Evolutionary conservation across 2,113 vertebrate species (phyloP), one percentile per base, ranked within the genome.

Genomic region (Arenaria interpres): DNA sequence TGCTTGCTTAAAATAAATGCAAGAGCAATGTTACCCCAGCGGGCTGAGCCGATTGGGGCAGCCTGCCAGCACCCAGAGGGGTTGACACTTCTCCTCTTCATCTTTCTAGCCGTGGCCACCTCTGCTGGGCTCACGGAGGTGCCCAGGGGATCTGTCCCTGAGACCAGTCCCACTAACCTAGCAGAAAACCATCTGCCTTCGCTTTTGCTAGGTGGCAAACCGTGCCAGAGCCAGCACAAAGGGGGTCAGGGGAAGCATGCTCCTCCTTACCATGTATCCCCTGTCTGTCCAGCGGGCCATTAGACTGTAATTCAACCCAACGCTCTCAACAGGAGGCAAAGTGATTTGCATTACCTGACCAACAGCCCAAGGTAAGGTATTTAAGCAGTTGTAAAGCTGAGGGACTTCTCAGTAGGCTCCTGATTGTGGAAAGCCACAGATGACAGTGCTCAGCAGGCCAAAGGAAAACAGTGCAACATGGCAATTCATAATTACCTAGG

Each of bases 221-320:
- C 1, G 2, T 7, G 53, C 33, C 59, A 84, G 41, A 59, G 7
- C 22, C 73, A 59, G 41, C 37, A 74, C 24, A 74, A 83, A 54
- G 0, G 2, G 22, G 30, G 27, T 79, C 59, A 72, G 25, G 32
- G 27, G 33, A 89, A 84, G 51, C 28, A 59, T 1, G 2, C 6
- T 28, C 6, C 18, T 78, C 39, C 53, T 75, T 3, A n/a, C 13
- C 60, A 16, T 1, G 1, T 6, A 57, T 23, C 28, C 54, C 14
- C 33, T 19, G 3, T 32, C 37, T 50, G 33, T 37, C 27, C 0
- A 67, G 3, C 0, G 0, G 32, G 54, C 20, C 41, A 32, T 32
- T 7, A 62, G 56, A 56, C 69, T 74, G 28, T 22, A 30, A 27
- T 78, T 67, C n/a, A 81, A 67, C 46, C 43, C 88, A 78, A 8